A percentile compares a stretch with the other conserved stretches of the same genome.
phyloP scores from a whole-genome alignment of 1,140 invertebrate genomes.

The Callitettix versicolor region DNA sequence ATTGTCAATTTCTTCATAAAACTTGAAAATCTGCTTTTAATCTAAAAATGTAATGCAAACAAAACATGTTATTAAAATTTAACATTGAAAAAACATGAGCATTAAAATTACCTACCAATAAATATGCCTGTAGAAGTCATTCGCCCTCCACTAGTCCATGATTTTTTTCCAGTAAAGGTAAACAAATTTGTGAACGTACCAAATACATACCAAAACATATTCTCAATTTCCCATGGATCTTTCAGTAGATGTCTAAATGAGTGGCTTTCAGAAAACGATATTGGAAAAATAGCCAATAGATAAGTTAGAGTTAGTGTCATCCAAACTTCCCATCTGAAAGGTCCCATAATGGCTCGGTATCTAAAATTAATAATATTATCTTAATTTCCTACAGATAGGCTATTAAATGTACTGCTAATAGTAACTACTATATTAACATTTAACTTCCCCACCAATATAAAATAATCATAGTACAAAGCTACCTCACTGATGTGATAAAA shows the following conservation, averaged over 20 bases:
- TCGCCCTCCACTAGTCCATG: conserved; percentile 49
- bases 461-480: too few species aligned
- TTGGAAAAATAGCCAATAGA: conserved; percentile 54
- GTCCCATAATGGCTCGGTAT: conserved; percentile 68
- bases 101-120: too few species aligned
- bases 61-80: too few species aligned
- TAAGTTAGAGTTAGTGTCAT: conserved; percentile 53
- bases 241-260: conserved; percentile 48
- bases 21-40: too few species aligned
- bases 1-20: too few species aligned
- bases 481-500: too few species aligned
- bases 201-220: conserved; percentile 53
- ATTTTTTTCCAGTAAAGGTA: conserved; percentile 52
- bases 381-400: neutral
- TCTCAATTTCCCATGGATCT: conserved; percentile 54
- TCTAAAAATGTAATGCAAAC: too few species aligned
- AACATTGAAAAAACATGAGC: too few species aligned
- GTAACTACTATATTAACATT: too few species aligned
- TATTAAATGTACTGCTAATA: too few species aligned
- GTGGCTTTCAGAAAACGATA: conserved; percentile 56
- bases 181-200: conserved; percentile 72
- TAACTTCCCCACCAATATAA: too few species aligned
- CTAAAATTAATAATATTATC: conserved; percentile 31
- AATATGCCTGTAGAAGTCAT: conserved; percentile 54
- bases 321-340: conserved; percentile 68